These are phyloP conservation scores for Panthera leo DNA, from an alignment of 2,113 vertebrate species.

Conservation along the genomic window DNA sequence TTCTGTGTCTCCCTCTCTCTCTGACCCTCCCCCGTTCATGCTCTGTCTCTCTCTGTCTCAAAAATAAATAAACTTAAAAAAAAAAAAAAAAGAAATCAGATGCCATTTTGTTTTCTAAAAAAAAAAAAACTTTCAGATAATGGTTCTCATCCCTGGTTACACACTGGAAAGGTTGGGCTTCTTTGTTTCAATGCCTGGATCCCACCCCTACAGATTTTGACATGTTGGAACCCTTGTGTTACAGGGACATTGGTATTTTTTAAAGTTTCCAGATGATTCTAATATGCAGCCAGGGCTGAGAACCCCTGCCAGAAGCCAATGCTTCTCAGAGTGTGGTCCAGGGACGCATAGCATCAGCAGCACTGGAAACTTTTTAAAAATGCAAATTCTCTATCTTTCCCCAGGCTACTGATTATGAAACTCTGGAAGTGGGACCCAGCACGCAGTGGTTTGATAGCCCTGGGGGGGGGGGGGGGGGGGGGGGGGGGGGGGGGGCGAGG, in stretches of 20 bases:
- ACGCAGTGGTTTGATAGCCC: background rate
- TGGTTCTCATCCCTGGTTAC: background rate
- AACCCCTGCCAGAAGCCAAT: background rate
- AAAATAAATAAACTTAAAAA: too few species aligned
- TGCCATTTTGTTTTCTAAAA: background rate
- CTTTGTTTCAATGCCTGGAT: background rate
- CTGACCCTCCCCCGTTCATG: too few species aligned
- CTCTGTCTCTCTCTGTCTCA: too few species aligned
- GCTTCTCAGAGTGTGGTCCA: background rate
- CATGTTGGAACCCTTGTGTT: too few species aligned
- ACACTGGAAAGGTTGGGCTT: background rate
- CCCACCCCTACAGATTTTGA: background rate
- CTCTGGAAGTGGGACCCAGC: too few species aligned
- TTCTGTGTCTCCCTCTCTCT: too few species aligned
- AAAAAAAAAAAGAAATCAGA: background rate
- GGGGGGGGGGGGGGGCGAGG: background rate
- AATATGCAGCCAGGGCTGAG: background rate
- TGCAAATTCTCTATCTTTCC: background rate
- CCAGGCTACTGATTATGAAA: background rate
- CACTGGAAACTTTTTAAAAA: background rate
- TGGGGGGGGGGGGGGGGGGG: background rate
- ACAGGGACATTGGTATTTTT: background rate
- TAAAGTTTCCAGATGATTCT: background rate
- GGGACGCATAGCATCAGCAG: background rate
- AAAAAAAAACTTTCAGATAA: background rate